Percentiles rank a stretch among this genome's conserved stretches.
phyloP scores from a whole-genome alignment of 2,888 invertebrate species.

The Cantharis lateralis region DNA sequence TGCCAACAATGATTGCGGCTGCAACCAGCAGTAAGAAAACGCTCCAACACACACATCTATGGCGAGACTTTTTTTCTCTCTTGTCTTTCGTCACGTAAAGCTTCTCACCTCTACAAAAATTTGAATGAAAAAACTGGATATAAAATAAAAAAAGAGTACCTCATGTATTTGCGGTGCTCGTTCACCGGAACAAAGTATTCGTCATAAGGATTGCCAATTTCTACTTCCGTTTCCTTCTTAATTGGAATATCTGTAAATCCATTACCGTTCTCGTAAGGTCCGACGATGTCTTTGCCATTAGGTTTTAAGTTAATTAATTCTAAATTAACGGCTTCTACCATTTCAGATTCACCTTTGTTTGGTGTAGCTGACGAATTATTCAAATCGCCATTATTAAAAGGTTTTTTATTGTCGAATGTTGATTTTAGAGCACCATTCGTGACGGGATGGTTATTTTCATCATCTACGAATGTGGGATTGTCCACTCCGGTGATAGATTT shows the following conservation, averaged over 20 bases:
- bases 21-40: conserved; percentile 68
- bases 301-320: conserved; percentile 78
- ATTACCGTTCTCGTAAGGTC: conserved; percentile 55
- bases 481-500: conserved; percentile 54
- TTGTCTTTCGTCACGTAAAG: conserved; percentile 42
- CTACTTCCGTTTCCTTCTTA: conserved; percentile 70
- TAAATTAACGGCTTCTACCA: conserved; percentile 75
- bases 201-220: conserved; percentile 74
- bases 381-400: conserved; percentile 49
- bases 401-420: conserved; percentile 49
- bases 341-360: conserved; percentile 46
- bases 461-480: conserved; percentile 54
- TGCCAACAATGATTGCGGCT: conserved; percentile 70
- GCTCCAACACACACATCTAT: conserved; percentile 71
- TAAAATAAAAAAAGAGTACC: conserved; percentile 59
- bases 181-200: conserved; percentile 87
- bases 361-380: conserved; percentile 44
- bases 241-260: conserved; percentile 57
- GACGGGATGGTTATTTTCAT: conserved; percentile 56
- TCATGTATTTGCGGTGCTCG: conserved; percentile 83
- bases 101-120: conserved; percentile 21
- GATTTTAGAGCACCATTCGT: conserved; percentile 53
- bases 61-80: conserved; percentile 69
- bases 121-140: neutral
- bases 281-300: conserved; percentile 61